Evolutionary conservation across 2,113 vertebrate genomes (phyloP).

Genomic region (Oreochromis spilurus): DNA sequence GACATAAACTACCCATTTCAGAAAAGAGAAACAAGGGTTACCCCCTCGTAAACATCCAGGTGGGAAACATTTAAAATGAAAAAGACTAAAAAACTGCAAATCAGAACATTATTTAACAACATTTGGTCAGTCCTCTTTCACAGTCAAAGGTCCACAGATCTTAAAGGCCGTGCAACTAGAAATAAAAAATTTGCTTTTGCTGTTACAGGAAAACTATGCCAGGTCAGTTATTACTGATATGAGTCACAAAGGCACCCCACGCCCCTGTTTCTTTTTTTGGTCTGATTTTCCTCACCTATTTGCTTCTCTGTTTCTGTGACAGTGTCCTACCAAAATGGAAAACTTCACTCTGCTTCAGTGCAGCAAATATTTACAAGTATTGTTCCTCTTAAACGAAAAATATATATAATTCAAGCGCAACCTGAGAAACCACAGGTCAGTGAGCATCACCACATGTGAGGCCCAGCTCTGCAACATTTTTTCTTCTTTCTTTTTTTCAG

Average conservation of each 20-base stretch:
- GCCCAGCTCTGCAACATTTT: background rate
- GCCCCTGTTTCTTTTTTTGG: background rate
- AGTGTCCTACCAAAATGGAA: background rate
- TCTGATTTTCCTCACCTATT: background rate
- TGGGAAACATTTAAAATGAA: background rate
- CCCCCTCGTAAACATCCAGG: background rate
- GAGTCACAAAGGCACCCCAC: background rate
- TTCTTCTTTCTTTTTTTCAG: background rate
- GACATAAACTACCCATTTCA: too few relatives aligned
- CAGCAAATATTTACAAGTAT: background rate
- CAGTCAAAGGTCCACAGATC: background rate
- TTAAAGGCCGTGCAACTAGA: background rate
- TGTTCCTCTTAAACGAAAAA: background rate
- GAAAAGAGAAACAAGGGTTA: background rate
- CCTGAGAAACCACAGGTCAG: background rate
- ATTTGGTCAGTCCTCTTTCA: background rate
- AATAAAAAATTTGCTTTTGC: background rate
- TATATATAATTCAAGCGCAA: background rate
- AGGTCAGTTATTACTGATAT: background rate
- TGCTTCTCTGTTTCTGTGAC: background rate
- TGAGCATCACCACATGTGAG: background rate
- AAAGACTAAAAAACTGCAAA: background rate
- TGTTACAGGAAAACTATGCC: background rate
- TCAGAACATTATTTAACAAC: background rate
- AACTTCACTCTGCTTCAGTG: background rate